phyloP scores from a whole-genome alignment of 2,888 invertebrate species.

The Dicyrtomina minuta region DNA sequence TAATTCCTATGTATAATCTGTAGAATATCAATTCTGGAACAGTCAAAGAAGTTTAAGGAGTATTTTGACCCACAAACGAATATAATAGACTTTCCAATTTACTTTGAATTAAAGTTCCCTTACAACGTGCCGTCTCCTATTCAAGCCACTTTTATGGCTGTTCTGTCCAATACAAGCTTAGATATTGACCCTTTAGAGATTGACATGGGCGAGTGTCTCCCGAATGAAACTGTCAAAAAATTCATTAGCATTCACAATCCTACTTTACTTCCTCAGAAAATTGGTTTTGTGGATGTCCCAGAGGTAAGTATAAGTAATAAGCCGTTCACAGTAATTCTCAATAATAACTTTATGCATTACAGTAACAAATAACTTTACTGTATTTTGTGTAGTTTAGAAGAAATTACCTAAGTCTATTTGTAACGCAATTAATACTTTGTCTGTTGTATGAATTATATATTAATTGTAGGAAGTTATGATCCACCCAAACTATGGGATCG shows the following conservation, averaged over 20 bases:
- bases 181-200: conserved; percentile 29
- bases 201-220: conserved; percentile 36
- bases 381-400: no score
- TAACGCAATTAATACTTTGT: no score
- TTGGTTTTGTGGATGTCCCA: conserved; percentile 40
- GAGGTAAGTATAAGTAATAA: conserved; percentile 28
- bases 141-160: conserved; percentile 34
- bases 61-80: conserved; percentile 32
- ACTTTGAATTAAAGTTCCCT: conserved; percentile 34
- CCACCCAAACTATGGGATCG: conserved; percentile 42
- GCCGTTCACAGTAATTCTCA: background rate
- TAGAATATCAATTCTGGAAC: conserved; percentile 5
- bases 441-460: conserved; percentile 7
- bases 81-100: conserved; percentile 38
- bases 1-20: background rate
- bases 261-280: conserved; percentile 22
- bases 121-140: conserved; percentile 27
- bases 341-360: no score
- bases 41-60: background rate
- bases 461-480: conserved; percentile 30
- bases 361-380: no score
- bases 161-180: conserved; percentile 25
- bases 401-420: no score
- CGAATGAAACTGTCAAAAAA: conserved; percentile 31
- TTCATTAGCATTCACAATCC: conserved; percentile 26